phyloP scores from a whole-genome alignment of 2,797 vertebrate species.

The Rhynchotus rufescens region DNA sequence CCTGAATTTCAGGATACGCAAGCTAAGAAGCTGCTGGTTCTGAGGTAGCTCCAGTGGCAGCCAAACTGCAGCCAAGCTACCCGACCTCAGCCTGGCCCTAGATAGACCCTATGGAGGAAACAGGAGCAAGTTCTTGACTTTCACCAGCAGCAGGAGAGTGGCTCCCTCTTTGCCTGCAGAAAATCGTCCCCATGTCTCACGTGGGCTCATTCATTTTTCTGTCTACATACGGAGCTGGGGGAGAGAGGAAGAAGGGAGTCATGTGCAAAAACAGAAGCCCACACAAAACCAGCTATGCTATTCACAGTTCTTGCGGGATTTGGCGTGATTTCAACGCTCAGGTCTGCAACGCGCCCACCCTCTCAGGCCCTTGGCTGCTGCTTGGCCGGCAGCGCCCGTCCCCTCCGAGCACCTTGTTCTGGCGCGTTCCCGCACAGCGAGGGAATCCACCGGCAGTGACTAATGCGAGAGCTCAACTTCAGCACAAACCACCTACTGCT shows the following conservation, averaged over 20 bases:
- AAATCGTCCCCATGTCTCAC: not conserved
- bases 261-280: not conserved
- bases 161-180: not conserved
- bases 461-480: constrained; percentile 27
- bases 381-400: not conserved
- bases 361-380: not conserved
- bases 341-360: not conserved
- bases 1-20: not conserved
- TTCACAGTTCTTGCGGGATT: not conserved
- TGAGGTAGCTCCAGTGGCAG: not conserved
- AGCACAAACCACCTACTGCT: constrained; percentile 55
- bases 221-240: not conserved
- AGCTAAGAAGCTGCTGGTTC: not conserved
- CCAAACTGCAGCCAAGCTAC: not conserved
- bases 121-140: not conserved
- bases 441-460: constrained; percentile 25
- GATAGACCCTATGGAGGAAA: not conserved
- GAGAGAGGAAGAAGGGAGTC: not conserved
- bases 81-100: not conserved
- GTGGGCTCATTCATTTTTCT: not conserved
- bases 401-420: not conserved
- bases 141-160: not conserved
- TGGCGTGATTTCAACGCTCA: not conserved
- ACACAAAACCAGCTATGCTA: not conserved
- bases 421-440: not conserved